Base-by-base conservation (phyloP, 1,140 invertebrate species). In the Aethina tumida region DNA sequence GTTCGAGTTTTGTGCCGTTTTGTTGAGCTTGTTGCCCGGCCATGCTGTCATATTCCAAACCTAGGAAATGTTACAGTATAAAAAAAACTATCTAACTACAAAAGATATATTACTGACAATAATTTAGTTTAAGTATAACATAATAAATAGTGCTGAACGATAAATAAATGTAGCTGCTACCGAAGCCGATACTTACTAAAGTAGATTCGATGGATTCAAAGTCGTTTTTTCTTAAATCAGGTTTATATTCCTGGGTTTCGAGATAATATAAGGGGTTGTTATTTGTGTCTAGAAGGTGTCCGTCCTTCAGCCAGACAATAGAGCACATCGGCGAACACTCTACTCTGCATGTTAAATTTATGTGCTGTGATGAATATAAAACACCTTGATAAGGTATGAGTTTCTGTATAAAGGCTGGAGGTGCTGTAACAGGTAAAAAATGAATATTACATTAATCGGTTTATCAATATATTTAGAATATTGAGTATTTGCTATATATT, bases 121-220 rank as follows among this genome's bases (percentile, higher is more conserved):
- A n/a, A n/a, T n/a, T n/a, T n/a, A n/a, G n/a, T n/a, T n/a, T n/a
- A n/a, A n/a, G n/a, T n/a, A n/a, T n/a, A n/a, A n/a, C n/a, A n/a
- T n/a, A n/a, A n/a, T n/a, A n/a, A n/a, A n/a, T n/a, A n/a, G n/a
- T n/a, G n/a, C n/a, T n/a, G n/a, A n/a, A n/a, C n/a, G n/a, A n/a
- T n/a, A n/a, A n/a, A n/a, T n/a, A n/a, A n/a, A n/a, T n/a, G n/a
- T n/a, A n/a, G n/a, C n/a, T n/a, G n/a, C n/a, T n/a, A n/a, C n/a
- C n/a, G n/a, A n/a, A n/a, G n/a, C n/a, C n/a, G 10, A 39, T 22
- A 60, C 68, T 68, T 60, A 82, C 75, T 54, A 94, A 66, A 27
- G 77, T 85, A 5, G 85, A 90, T 37, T 83, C 72, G 13, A 90
- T 78, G 19, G 86, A 89, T 62, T 89, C 81, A 54, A 93, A 91